A percentile compares a stretch with the other conserved stretches of the same genome.
Conservation (phyloP, 2,888 invertebrate genomes). For the Nephrotoma appendiculata region DNA sequence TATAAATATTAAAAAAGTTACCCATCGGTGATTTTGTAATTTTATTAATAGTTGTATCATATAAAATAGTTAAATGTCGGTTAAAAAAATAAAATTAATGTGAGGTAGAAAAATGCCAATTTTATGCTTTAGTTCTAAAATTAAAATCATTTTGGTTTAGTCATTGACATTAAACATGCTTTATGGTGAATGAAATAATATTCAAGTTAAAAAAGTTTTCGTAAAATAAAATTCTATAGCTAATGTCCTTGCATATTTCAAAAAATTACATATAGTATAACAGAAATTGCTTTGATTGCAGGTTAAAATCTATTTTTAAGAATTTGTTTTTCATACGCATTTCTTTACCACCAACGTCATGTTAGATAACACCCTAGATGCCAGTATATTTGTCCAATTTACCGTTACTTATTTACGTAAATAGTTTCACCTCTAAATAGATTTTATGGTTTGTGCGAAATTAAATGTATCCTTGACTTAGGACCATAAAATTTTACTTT, state of each 20-base stretch:
- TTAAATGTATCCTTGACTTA: neutral
- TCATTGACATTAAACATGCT: neutral
- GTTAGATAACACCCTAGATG: neutral
- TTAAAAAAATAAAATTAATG: neutral
- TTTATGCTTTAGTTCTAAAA: neutral
- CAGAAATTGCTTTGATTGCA: neutral
- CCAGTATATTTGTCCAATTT: neutral
- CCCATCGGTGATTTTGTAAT: neutral
- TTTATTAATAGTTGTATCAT: neutral
- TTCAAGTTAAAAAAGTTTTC: neutral
- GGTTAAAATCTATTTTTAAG: neutral
- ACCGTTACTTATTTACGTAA: neutral
- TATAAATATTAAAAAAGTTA: neutral
- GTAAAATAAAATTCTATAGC: too few relatives aligned
- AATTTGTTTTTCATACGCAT: neutral
- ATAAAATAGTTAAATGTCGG: neutral
- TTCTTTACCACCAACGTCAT: neutral
- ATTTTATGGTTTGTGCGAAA: neutral
- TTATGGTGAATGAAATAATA: neutral
- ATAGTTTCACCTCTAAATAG: neutral
- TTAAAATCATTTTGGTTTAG: neutral
- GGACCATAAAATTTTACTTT: neutral
- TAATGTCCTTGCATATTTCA: too few relatives aligned
- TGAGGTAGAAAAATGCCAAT: neutral
- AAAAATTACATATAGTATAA: too few relatives aligned